Conservation (phyloP, 2,113 vertebrate species). For the Callocephalon fimbriatum region DNA sequence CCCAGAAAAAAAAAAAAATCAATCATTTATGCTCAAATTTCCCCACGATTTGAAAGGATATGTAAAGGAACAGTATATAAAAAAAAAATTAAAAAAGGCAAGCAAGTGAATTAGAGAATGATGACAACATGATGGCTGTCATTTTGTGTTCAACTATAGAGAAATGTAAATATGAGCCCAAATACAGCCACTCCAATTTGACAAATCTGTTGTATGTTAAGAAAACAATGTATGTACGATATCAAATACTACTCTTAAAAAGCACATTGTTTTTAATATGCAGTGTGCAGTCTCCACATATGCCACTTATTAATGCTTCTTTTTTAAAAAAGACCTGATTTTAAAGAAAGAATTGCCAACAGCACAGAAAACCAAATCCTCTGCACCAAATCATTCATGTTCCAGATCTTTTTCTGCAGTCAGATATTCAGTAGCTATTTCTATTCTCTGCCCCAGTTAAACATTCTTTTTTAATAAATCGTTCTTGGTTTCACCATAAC, state of each 20-base stretch:
- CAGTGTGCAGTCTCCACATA: neutral
- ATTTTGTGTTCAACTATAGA: neutral
- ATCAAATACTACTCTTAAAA: neutral
- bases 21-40: neutral
- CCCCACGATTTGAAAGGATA: neutral
- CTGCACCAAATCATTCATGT: neutral
- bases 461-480: neutral
- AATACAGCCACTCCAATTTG: neutral
- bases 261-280: neutral
- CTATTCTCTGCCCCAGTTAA: neutral
- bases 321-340: neutral
- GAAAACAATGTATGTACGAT: neutral
- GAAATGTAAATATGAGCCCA: neutral
- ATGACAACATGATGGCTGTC: neutral
- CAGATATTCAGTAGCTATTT: slow-evolving; percentile 32
- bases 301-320: neutral
- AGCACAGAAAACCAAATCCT: neutral
- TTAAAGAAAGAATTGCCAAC: neutral
- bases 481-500: neutral
- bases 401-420: neutral
- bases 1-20: neutral
- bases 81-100: neutral
- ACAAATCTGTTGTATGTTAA: neutral
- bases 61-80: neutral
- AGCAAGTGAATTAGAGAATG: neutral